Percentiles rank a stretch among this genome's conserved stretches.
Conservation (phyloP, 2,113 vertebrate species). For the Melanostigma gelatinosum region DNA sequence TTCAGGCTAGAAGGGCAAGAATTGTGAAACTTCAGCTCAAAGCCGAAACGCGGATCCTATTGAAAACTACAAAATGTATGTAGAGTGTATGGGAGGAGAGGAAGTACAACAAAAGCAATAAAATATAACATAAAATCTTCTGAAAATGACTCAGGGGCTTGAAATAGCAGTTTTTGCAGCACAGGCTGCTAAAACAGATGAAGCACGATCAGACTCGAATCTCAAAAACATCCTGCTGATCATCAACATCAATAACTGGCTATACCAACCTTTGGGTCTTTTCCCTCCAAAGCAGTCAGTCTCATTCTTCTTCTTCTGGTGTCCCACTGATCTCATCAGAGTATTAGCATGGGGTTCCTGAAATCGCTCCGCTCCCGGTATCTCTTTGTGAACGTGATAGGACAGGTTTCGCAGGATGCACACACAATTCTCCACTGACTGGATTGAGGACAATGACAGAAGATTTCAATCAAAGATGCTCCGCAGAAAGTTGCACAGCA, state of each 20-base stretch:
- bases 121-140: neutral
- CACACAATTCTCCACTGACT: conserved; percentile 98
- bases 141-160: neutral
- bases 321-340: conserved; percentile 76
- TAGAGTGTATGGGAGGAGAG: neutral
- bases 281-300: conserved; percentile 92
- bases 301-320: conserved; percentile 92
- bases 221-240: neutral
- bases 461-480: conserved; percentile 8
- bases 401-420: conserved; percentile 98
- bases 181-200: neutral
- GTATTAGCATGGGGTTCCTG: conserved; percentile 85
- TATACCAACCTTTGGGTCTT: conserved; percentile 89
- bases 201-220: neutral
- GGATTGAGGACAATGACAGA: conserved; percentile 36
- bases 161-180: neutral
- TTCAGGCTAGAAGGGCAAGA: conserved; percentile 31
- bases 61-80: neutral
- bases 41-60: neutral
- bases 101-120: neutral
- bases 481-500: neutral
- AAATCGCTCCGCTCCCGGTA: conserved; percentile 91
- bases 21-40: neutral
- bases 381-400: conserved; percentile 97
- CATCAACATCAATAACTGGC: neutral